phyloP scores from a whole-genome alignment of 2,888 invertebrate genomes.

The Drosophila rubida region DNA sequence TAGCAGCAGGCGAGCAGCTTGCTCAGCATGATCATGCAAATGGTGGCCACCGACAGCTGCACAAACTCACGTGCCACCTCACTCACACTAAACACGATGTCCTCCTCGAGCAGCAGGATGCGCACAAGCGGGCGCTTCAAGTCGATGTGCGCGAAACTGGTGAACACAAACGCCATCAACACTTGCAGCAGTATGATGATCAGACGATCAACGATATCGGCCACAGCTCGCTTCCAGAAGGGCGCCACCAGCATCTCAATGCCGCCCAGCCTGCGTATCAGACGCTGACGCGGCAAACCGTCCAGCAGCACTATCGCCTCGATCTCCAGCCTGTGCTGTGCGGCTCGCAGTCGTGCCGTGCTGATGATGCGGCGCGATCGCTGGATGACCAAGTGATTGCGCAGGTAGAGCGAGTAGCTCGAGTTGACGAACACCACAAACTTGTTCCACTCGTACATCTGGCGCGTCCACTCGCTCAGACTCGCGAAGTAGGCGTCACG shows the following conservation, averaged over 20 bases:
- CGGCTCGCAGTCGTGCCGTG: neutral
- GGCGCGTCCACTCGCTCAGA: slow-evolving; percentile 13
- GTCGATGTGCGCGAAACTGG: neutral
- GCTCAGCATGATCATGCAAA: slow-evolving; percentile 91
- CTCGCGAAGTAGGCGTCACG: slow-evolving; percentile 17
- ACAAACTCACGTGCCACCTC: slow-evolving; percentile 10
- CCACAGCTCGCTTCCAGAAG: slow-evolving; percentile 93
- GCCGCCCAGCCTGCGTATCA: slow-evolving; percentile 85
- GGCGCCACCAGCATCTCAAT: slow-evolving; percentile 92
- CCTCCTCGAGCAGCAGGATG: neutral
- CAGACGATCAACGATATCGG: slow-evolving; percentile 94
- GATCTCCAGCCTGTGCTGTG: neutral
- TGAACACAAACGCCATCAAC: slow-evolving; percentile 86
- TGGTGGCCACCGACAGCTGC: slow-evolving; percentile 90
- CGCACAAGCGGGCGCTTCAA: neutral
- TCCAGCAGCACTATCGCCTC: slow-evolving; percentile 26
- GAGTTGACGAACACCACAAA: neutral
- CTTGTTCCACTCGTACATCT: neutral
- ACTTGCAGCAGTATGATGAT: slow-evolving; percentile 86
- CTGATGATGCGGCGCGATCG: neutral
- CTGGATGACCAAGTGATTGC: neutral
- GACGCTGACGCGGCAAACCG: slow-evolving; percentile 49
- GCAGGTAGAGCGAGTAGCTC: neutral
- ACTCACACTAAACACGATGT: neutral
- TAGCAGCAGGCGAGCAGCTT: slow-evolving; percentile 91